Evolutionary conservation across 2,888 invertebrate species (phyloP), one percentile per base, ranked within the genome.

Genomic region (Drosophila merina): DNA sequence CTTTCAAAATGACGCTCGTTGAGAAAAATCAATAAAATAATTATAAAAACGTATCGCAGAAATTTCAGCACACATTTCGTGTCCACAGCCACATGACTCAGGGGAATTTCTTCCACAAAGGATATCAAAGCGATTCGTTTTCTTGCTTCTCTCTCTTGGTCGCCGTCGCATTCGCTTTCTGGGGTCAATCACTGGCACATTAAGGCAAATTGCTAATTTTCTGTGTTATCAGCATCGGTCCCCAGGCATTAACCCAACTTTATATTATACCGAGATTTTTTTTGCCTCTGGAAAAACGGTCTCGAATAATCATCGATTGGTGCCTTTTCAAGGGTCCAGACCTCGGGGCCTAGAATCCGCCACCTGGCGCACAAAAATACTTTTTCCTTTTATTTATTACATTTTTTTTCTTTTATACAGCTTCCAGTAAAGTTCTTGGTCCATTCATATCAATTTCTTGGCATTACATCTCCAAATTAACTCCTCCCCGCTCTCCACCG

Each of bases 361-460:
- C 76, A 82, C 79, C 82, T 77, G 79, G 60, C 60, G 14, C 64
- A 67, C 44, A 47, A 64, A 79, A 38, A 28, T 28, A 28, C 40
- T 33, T 7, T 55, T 69, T 79, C 72, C 57, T 52, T 45, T 57
- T 64, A 49, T 68, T 57, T 36, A 44, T 49, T 67, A 56, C 25
- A 20, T 50, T 48, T 26, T 47, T 38, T 42, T 55, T 31, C 6
- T 38, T 26, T 28, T n/a, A 54, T 66, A 71, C 69, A 69, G 75
- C 76, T 72, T 81, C 77, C 80, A 83, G 58, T 76, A 86, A 86
- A 80, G 68, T 86, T 83, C 77, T 50, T n/a, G 36, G 66, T 42
- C 78, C 69, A 77, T 84, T 80, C 86, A 86, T 86, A 86, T 79
- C 77, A 77, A 82, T 83, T 81, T 76, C 80, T 63, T 77, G 42